Base-by-base conservation (phyloP, 2,113 vertebrate species). In the Apteryx owenii region DNA sequence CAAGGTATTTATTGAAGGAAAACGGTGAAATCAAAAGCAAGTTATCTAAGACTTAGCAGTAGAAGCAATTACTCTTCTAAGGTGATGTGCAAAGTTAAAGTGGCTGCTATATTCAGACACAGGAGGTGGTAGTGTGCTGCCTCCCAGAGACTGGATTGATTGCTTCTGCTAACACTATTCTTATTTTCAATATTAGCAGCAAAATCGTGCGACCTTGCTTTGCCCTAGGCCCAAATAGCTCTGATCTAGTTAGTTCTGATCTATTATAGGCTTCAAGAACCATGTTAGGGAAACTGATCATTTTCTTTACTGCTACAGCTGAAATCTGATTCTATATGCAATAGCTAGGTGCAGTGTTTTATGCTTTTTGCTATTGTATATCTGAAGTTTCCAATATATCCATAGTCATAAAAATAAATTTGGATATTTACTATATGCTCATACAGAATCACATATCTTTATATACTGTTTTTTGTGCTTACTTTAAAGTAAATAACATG, bases 121-220 rank as follows among this genome's bases (percentile, higher is more conserved):
- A 25, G 95, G 94, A 92, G 94, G 88, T 84, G 96, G 91, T 92
- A 15, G 60, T 5, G 60, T 95, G 81, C 92, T 97, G 94, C 96
- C 97, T 95, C 48, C 95, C 93, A 91, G 88, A 97, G 95, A 95
- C 88, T 51, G 48, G 73, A 48, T 14, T 76, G 75, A 65, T 90
- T 88, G 65, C 86, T 93, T 60, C 88, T 81, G 53, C 40, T 28
- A 71, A 38, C 51, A 11, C 6, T 18, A 50, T 14, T 38, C 38
- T 36, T 16, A 54, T 11, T 26, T 66, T 36, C 5, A 56, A 23
- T 18, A 26, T 7, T 26, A 10, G 51, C 69, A 80, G 69, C n/a
- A 84, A 86, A 80, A 36, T 26, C 70, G 50, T 53, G 17, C 0
- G 1, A 36, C 50, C n/a, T 79, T 40, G 18, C 33, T 85, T 79